Evolutionary conservation across 2,888 invertebrate species (phyloP).

Genomic region (Eustalomyia histrio): DNA sequence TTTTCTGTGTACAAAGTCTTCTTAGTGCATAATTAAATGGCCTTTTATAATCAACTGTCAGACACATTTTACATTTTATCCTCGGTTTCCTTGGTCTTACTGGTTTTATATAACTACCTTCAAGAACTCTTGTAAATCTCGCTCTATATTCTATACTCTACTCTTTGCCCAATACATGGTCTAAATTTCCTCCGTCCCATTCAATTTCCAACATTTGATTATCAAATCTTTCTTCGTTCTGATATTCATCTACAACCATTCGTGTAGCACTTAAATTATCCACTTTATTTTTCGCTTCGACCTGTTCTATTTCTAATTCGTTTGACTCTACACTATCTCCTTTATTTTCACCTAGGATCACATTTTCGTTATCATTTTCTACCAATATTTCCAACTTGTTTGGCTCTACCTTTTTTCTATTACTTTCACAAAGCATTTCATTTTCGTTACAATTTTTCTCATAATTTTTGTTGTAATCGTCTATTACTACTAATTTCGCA

Average conservation of each 20-base stretch:
- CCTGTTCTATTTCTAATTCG: neutral
- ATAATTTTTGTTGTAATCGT: neutral
- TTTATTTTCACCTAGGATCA: too few species aligned
- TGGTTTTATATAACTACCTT: constrained; percentile 9
- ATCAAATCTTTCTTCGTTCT: neutral
- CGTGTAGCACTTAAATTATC: neutral
- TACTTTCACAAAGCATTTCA: neutral
- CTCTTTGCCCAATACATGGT: neutral
- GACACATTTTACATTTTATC: constrained; percentile 17
- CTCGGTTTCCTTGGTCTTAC: constrained; percentile 4
- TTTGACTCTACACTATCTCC: neutral
- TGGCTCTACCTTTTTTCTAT: too few species aligned
- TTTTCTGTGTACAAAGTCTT: constrained; percentile 44
- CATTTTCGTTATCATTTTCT: too few species aligned
- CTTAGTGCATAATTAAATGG: constrained; percentile 45
- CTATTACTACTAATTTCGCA: neutral
- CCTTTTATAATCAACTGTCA: constrained; percentile 5
- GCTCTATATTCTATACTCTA: constrained; percentile 1
- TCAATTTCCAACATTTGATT: constrained; percentile 4
- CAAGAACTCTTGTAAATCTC: neutral
- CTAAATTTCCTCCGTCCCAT: neutral
- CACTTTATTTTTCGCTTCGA: neutral
- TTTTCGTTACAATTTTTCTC: neutral
- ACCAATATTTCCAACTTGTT: too few species aligned
- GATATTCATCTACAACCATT: neutral